Evolutionary conservation across 2,797 vertebrate species (phyloP).

Genomic region (Catamblyrhynchus diadema): DNA sequence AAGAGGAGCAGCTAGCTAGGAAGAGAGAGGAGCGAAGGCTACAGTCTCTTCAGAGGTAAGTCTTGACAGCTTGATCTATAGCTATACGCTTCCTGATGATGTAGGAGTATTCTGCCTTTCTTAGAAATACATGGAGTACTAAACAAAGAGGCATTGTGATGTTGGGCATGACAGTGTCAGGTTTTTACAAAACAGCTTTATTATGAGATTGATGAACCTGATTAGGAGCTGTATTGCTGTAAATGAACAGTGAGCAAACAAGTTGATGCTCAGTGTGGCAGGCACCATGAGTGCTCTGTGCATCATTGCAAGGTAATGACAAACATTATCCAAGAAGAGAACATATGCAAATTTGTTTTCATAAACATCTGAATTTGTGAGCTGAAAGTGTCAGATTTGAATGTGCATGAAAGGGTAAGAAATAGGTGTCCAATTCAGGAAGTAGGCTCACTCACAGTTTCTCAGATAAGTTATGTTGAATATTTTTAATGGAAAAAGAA

Average conservation of each 20-base stretch:
- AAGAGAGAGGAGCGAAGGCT: constrained; percentile 53
- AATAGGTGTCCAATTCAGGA: background rate
- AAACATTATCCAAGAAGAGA: background rate
- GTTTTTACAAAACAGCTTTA: background rate
- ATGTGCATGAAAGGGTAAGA: background rate
- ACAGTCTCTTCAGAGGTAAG: constrained; percentile 56
- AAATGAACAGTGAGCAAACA: background rate
- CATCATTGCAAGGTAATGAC: background rate
- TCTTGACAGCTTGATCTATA: background rate
- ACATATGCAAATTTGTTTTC: background rate
- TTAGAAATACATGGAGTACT: background rate
- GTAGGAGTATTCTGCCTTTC: background rate
- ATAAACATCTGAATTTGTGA: background rate
- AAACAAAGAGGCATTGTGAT: background rate
- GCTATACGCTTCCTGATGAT: background rate
- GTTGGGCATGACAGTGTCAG: background rate
- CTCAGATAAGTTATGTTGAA: background rate
- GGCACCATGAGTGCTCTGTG: background rate
- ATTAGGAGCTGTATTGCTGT: background rate
- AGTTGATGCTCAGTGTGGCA: background rate
- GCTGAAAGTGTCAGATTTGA: background rate
- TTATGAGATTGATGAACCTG: background rate
- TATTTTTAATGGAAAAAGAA: background rate
- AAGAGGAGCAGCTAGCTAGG: constrained; percentile 48
- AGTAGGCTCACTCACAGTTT: background rate